These are phyloP conservation scores for Cataglyphis albicans DNA, from an alignment of 2,888 invertebrate species.

Conservation along the genomic window DNA sequence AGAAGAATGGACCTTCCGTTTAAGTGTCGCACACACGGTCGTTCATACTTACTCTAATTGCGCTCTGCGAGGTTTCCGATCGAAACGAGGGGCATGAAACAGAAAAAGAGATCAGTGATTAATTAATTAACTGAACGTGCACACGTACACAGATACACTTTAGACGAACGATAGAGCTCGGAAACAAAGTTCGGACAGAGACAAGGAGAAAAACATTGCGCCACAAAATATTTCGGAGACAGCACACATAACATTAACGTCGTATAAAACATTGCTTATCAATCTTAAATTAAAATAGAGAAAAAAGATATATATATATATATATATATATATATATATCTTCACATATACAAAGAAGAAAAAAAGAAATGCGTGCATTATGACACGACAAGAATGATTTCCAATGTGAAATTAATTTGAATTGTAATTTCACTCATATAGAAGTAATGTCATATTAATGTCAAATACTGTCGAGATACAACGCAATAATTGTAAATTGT, in stretches of 20 bases:
- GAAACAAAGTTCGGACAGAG: constrained; percentile 25
- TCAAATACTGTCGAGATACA: constrained; percentile 10
- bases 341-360: not conserved
- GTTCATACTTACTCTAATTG: constrained; percentile 85
- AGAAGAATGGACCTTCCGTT: constrained; percentile 45
- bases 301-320: constrained; percentile 4
- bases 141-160: constrained; percentile 32
- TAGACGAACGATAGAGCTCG: constrained; percentile 2
- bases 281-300: constrained; percentile 8
- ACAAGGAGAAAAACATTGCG: constrained; percentile 8
- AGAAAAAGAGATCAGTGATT: constrained; percentile 81
- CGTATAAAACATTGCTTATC: constrained; percentile 8
- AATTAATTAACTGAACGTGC: constrained; percentile 57
- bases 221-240: constrained; percentile 9
- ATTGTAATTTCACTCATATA: constrained; percentile 2
- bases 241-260: constrained; percentile 35
- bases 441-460: not conserved
- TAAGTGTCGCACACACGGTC: constrained; percentile 45
- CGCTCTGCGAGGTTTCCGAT: constrained; percentile 81
- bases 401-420: not conserved
- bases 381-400: constrained; percentile 4
- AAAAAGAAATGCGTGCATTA: constrained; percentile 9
- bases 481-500: constrained; percentile 1
- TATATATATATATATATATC: constrained; percentile 7
- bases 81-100: constrained; percentile 86